These are phyloP conservation scores for Eublepharis macularius DNA, from an alignment of 2,113 vertebrate species.

Conservation along the genomic window DNA sequence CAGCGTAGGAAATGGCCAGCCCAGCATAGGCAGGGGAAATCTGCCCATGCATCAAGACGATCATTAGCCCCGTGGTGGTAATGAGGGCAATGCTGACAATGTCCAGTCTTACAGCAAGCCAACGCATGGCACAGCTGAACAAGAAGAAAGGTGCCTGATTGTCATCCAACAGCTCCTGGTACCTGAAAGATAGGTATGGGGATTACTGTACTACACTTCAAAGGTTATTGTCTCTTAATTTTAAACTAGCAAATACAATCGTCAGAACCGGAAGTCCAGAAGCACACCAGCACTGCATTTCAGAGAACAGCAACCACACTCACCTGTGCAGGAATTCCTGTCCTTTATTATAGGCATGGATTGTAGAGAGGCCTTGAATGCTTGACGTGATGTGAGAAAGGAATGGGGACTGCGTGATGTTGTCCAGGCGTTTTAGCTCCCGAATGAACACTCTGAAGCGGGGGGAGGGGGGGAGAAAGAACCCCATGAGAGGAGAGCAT, in stretches of 20 bases:
- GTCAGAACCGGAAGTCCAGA: background rate
- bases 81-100: conserved; percentile 91
- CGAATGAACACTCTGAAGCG: conserved; percentile 85
- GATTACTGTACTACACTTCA: background rate
- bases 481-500: background rate
- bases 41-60: conserved; percentile 90
- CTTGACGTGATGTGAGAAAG: conserved; percentile 91
- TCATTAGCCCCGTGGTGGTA: conserved; percentile 88
- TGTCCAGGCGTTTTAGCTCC: conserved; percentile 92
- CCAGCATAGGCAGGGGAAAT: conserved; percentile 90
- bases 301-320: conserved; percentile 21
- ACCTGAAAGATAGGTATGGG: conserved; percentile 70
- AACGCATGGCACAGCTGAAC: conserved; percentile 92
- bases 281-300: background rate
- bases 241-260: background rate
- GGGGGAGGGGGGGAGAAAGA: conserved; percentile 11
- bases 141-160: conserved; percentile 91
- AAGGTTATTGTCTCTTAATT: no score
- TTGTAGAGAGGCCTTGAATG: conserved; percentile 90
- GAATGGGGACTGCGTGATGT: conserved; percentile 90
- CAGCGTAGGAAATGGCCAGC: conserved; percentile 90
- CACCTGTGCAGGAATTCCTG: conserved; percentile 89
- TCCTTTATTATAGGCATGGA: conserved; percentile 88
- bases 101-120: conserved; percentile 90
- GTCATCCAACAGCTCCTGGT: conserved; percentile 88